phyloP scores from a whole-genome alignment of 2,113 vertebrate species.

The Pseudorectes ferrugineus region DNA sequence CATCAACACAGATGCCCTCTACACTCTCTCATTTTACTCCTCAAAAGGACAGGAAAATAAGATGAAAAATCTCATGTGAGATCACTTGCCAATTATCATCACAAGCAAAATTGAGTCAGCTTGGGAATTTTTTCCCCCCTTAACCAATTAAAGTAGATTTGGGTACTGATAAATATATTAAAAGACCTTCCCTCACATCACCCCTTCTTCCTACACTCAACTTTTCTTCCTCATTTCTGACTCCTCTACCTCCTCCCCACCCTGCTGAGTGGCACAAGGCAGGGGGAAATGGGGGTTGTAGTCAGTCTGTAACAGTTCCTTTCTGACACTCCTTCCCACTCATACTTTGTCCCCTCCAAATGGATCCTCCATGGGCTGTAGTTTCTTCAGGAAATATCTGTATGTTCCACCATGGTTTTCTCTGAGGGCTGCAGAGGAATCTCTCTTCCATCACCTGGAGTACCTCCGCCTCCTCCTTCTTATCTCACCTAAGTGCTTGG shows the following conservation, averaged over 20 bases:
- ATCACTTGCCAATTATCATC: neutral
- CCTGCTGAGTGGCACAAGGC: neutral
- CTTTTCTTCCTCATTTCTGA: neutral
- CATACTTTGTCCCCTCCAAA: neutral
- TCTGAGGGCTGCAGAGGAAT: neutral
- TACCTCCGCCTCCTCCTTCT: neutral
- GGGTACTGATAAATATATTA: neutral
- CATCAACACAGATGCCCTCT: rapidly evolving
- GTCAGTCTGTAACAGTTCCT: neutral
- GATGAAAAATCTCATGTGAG: neutral
- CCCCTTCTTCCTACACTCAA: neutral
- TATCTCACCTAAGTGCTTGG: neutral
- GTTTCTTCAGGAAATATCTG: neutral
- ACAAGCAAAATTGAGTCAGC: neutral
- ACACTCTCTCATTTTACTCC: neutral
- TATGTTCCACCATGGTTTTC: neutral
- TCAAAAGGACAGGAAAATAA: neutral
- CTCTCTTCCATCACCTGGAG: neutral
- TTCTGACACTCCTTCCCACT: neutral
- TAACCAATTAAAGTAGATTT: neutral
- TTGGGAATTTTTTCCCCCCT: neutral
- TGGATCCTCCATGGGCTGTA: neutral
- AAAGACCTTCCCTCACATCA: neutral
- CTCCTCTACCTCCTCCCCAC: neutral
- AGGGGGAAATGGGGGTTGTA: rapidly evolving